Percentiles rank a stretch among this genome's conserved stretches.
Conservation (phyloP, 2,888 invertebrate genomes). For the Lepeophtheirus nordmannii region DNA sequence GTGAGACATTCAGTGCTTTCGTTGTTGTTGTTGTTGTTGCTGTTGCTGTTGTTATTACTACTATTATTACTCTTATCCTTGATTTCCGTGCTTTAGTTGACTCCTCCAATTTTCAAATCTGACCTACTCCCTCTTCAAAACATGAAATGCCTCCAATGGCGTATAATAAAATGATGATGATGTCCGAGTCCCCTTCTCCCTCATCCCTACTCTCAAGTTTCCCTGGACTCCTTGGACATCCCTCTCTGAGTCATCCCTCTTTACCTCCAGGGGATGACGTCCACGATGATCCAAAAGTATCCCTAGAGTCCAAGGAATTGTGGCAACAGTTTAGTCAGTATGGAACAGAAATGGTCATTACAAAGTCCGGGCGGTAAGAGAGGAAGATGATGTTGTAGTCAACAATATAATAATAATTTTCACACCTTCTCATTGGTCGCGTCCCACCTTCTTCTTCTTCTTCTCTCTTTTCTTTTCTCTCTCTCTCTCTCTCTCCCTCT, state of each 20-base stretch:
- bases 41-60: background rate
- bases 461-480: background rate
- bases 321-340: constrained; percentile 98
- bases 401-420: background rate
- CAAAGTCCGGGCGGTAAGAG: constrained; percentile 92
- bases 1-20: no score
- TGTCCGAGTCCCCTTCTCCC: background rate
- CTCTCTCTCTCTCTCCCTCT: background rate
- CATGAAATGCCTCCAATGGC: constrained; percentile 4
- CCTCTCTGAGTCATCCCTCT: background rate
- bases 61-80: background rate
- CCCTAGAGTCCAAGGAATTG: constrained; percentile 89
- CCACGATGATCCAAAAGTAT: constrained; percentile 88
- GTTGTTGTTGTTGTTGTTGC: no score
- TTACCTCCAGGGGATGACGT: background rate
- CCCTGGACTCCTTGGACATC: background rate
- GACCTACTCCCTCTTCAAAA: background rate
- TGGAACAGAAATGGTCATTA: constrained; percentile 99
- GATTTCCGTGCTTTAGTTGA: background rate
- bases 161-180: constrained; percentile 1
- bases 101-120: background rate
- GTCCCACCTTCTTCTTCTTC: background rate
- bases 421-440: constrained; percentile 1
- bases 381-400: background rate
- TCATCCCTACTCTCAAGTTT: background rate